Evolutionary conservation across 2,113 vertebrate species (phyloP).

Genomic region (Ctenodactylus gundi): DNA sequence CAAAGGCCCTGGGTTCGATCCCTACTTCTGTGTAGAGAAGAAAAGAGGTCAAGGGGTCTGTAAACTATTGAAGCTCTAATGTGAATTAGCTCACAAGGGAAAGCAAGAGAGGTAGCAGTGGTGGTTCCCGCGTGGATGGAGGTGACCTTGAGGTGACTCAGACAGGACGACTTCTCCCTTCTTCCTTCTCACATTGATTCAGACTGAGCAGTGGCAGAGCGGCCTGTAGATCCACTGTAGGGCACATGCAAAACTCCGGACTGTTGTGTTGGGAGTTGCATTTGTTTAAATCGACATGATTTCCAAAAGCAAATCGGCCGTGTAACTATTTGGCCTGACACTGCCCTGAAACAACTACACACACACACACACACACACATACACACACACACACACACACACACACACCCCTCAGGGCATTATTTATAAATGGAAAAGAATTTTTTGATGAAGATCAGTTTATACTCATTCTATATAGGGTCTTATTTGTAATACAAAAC

Average conservation of each 20-base stretch:
- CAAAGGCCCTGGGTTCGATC: neutral
- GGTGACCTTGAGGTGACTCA: neutral
- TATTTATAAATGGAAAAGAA: slow-evolving; percentile 29
- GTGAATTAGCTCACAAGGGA: neutral
- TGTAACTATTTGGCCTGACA: neutral
- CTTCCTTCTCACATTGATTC: neutral
- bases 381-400: neutral
- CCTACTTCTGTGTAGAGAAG: neutral
- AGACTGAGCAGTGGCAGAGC: neutral
- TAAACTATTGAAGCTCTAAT: neutral
- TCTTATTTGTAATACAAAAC: neutral
- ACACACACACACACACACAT: neutral
- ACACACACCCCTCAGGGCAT: neutral
- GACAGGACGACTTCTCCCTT: neutral
- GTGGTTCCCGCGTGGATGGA: neutral
- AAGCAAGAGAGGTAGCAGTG: neutral
- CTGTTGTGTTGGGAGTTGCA: neutral
- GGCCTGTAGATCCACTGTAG: neutral
- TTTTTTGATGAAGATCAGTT: neutral
- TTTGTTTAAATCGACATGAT: slow-evolving; percentile 28
- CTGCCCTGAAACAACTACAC: neutral
- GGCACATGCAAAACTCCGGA: neutral
- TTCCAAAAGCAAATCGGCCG: neutral
- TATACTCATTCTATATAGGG: neutral
- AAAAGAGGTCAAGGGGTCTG: neutral